Conservation (phyloP, 2,888 invertebrate species). For the Ophion ventricosus region DNA sequence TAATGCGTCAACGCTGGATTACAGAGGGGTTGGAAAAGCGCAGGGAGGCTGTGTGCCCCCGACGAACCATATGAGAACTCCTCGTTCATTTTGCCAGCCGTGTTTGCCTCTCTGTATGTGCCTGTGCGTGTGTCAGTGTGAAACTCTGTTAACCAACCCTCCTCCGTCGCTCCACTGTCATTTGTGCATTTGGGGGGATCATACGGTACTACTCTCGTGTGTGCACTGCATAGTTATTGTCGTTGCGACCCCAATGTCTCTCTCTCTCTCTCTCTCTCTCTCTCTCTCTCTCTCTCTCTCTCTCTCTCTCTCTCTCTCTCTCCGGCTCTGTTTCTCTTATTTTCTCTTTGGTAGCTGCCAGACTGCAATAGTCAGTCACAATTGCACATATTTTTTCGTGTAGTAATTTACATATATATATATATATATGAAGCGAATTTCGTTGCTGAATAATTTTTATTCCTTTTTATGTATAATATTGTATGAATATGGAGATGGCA, state of each 20-base stretch:
- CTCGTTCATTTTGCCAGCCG: slow-evolving; percentile 24
- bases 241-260: slow-evolving; percentile 51
- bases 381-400: slow-evolving; percentile 8
- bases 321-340: slow-evolving; percentile 30
- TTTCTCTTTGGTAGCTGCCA: slow-evolving; percentile 47
- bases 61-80: slow-evolving; percentile 31
- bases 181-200: slow-evolving; percentile 51
- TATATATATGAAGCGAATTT: background rate
- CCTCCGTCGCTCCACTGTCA: slow-evolving; percentile 15
- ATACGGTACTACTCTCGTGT: slow-evolving; percentile 24
- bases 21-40: slow-evolving; percentile 53
- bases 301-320: slow-evolving; percentile 43
- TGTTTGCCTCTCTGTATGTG: background rate
- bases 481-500: too few species aligned
- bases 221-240: slow-evolving; percentile 62
- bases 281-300: slow-evolving; percentile 42
- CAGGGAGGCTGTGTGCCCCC: slow-evolving; percentile 29
- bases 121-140: background rate
- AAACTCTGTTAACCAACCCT: slow-evolving; percentile 31
- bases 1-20: slow-evolving; percentile 65
- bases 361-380: background rate
- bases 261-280: slow-evolving; percentile 27
- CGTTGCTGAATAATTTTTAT: too few species aligned
- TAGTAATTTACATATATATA: background rate
- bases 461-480: too few species aligned